Evolutionary conservation across 2,888 invertebrate species (phyloP).

Genomic region (Torymus texanus): DNA sequence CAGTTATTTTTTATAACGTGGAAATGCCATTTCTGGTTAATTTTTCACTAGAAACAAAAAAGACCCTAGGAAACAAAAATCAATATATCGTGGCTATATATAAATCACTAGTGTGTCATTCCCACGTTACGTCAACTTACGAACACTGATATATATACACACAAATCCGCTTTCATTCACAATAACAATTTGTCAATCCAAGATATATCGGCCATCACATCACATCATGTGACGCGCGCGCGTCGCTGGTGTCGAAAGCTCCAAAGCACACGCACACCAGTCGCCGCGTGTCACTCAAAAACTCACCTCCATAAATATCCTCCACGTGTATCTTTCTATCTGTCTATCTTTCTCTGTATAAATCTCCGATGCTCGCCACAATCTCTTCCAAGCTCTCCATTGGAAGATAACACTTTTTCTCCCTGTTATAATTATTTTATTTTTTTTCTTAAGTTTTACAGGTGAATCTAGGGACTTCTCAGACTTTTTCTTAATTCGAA

Average conservation of each 20-base stretch:
- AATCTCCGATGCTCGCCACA: conserved; percentile 22
- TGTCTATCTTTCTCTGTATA: conserved; percentile 24
- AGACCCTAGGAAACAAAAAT: too few relatives aligned
- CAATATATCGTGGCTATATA: too few relatives aligned
- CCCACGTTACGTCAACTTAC: conserved; percentile 14
- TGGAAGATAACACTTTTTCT: not conserved
- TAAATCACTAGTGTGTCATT: conserved; percentile 6
- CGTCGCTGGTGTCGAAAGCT: conserved; percentile 9
- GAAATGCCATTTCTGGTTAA: conserved; percentile 9
- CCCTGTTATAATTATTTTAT: not conserved
- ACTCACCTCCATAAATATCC: conserved; percentile 23
- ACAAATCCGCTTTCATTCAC: conserved; percentile 32
- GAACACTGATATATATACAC: conserved; percentile 14
- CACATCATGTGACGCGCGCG: not conserved
- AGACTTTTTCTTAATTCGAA: conserved; percentile 54
- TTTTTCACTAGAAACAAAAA: too few relatives aligned
- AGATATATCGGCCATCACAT: conserved; percentile 3
- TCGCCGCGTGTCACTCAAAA: conserved; percentile 17
- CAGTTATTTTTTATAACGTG: conserved; percentile 13
- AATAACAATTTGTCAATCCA: conserved; percentile 24
- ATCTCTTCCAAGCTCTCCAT: conserved; percentile 8
- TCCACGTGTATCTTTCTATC: conserved; percentile 8
- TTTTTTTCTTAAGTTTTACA: conserved; percentile 31
- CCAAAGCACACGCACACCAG: not conserved
- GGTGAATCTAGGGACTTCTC: conserved; percentile 56